phyloP scores from a whole-genome alignment of 2,797 vertebrate species.

The Enteromius thamalakanensis region DNA sequence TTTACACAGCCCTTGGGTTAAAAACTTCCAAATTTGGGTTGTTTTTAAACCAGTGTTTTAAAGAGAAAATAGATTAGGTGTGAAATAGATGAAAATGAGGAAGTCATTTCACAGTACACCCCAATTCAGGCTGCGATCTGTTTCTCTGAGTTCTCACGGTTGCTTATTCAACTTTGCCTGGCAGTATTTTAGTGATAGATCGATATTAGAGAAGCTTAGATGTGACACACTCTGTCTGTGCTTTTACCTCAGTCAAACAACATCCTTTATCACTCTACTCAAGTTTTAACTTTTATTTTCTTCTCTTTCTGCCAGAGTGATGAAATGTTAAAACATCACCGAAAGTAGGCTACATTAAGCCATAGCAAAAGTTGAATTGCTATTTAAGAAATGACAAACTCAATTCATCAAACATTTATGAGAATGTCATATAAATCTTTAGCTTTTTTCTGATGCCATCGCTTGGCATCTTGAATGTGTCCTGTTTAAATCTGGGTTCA shows the following conservation, averaged over 20 bases:
- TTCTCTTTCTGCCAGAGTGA: neutral
- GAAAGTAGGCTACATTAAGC: neutral
- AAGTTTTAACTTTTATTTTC: neutral
- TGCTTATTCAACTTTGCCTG: neutral
- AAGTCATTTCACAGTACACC: neutral
- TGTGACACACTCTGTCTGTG: neutral
- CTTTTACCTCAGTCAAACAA: neutral
- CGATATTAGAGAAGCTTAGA: neutral
- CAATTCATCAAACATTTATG: slow-evolving; percentile 2
- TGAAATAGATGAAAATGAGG: neutral
- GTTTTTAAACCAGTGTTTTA: no score
- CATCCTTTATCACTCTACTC: neutral
- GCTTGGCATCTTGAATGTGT: neutral
- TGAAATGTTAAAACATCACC: slow-evolving; percentile 1
- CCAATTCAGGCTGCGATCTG: neutral
- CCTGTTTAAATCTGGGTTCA: neutral
- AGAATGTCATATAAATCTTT: neutral
- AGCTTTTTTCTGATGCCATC: neutral
- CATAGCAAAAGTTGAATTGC: neutral
- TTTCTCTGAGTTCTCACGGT: neutral
- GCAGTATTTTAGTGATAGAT: neutral
- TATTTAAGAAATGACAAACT: slow-evolving; percentile 11
- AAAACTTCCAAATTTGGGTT: no score
- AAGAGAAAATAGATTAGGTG: neutral
- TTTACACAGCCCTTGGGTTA: no score